Evolutionary conservation across 30 jellyfish, hydroid and myxozoan genomes (phyloP).

Genomic region (Pseudorhiza aurosa): DNA sequence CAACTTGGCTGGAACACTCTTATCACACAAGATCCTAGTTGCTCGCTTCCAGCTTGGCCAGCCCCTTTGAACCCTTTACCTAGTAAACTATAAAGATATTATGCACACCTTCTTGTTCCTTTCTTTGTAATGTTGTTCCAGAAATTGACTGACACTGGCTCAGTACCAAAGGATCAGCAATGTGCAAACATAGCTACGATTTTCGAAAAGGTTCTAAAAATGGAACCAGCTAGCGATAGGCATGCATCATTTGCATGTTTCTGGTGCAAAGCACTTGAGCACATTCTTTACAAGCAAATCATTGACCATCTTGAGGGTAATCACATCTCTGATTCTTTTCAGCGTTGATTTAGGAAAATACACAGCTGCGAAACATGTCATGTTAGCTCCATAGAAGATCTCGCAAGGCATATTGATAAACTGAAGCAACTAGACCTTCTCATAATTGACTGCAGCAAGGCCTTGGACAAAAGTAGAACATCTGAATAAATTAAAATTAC

Average conservation of each 20-base stretch:
- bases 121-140: conserved; percentile 12
- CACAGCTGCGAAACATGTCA: conserved; percentile 33
- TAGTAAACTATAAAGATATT: conserved; percentile 19
- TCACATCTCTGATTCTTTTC: conserved; percentile 17
- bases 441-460: conserved; percentile 27
- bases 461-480: conserved; percentile 41
- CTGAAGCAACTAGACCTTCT: conserved; percentile 22
- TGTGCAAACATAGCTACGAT: conserved; percentile 31
- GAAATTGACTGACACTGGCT: conserved; percentile 24
- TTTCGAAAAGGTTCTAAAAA: conserved; percentile 19
- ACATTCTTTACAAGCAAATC: conserved; percentile 14
- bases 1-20: too few relatives aligned
- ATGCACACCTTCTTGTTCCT: conserved; percentile 20
- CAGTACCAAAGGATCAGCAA: conserved; percentile 29
- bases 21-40: too few relatives aligned
- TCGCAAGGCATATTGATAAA: conserved; percentile 1
- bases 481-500: neutral
- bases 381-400: conserved; percentile 31
- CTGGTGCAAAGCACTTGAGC: conserved; percentile 31
- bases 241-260: conserved; percentile 20
- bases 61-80: too few relatives aligned
- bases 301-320: conserved; percentile 34
- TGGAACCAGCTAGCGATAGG: conserved; percentile 20
- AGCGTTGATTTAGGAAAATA: conserved; percentile 35
- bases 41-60: too few relatives aligned